These are phyloP conservation scores for Eriosoma lanigerum DNA, from an alignment of 1,140 invertebrate species.

Conservation along the genomic window DNA sequence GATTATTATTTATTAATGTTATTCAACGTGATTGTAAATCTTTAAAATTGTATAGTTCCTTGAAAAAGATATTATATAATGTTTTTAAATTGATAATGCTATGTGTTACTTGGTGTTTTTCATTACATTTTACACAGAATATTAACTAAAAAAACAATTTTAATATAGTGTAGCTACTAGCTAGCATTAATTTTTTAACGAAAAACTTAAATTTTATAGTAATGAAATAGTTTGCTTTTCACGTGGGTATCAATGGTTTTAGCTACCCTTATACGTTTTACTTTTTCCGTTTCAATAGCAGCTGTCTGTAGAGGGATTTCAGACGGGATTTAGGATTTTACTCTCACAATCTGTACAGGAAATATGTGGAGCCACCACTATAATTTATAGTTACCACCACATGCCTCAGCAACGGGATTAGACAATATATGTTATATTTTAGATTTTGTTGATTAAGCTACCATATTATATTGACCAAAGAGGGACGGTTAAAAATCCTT, in stretches of 20 bases:
- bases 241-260: not conserved
- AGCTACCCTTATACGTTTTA: not conserved
- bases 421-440: not conserved
- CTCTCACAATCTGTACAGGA: not conserved
- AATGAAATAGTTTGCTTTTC: too few relatives aligned
- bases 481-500: conserved; percentile 13
- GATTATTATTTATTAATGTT: too few relatives aligned
- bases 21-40: too few relatives aligned
- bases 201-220: too few relatives aligned
- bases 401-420: not conserved
- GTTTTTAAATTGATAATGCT: too few relatives aligned
- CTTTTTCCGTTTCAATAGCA: not conserved
- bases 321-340: conserved; percentile 4
- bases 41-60: too few relatives aligned
- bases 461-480: not conserved
- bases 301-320: not conserved
- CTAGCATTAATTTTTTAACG: too few relatives aligned
- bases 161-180: too few relatives aligned
- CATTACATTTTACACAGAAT: not conserved
- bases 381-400: not conserved
- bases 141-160: not conserved
- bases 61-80: too few relatives aligned
- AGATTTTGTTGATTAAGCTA: not conserved
- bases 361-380: not conserved
- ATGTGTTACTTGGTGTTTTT: too few relatives aligned